Percentiles rank a stretch among this genome's conserved stretches.
Conservation (phyloP, 2,888 invertebrate genomes). For the Carpatolechia fugitivella region DNA sequence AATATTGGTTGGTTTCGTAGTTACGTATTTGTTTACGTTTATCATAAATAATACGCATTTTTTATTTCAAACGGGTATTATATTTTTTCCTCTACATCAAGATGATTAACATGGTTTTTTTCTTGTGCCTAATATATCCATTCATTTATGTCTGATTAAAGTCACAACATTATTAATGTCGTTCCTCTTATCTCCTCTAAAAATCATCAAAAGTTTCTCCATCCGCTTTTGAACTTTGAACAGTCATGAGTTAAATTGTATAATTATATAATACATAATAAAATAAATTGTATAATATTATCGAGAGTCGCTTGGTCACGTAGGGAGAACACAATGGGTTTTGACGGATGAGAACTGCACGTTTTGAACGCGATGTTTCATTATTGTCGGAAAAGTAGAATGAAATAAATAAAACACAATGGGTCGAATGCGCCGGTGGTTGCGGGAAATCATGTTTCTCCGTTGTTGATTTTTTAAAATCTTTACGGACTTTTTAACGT, state of each 20-base stretch:
- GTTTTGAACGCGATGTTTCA: neutral
- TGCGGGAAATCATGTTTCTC: slow-evolving; percentile 1
- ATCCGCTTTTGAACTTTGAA: slow-evolving; percentile 2
- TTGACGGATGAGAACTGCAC: neutral
- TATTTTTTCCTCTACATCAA: too few species aligned
- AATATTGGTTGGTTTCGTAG: too few species aligned
- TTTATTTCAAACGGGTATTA: too few species aligned
- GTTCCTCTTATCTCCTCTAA: neutral
- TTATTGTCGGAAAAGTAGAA: neutral
- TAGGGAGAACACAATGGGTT: neutral
- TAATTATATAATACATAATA: neutral
- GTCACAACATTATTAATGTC: neutral
- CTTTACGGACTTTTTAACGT: neutral
- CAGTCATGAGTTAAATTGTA: neutral
- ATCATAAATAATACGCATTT: too few species aligned
- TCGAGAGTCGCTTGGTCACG: neutral
- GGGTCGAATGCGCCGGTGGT: slow-evolving; percentile 5
- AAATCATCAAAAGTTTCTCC: slow-evolving; percentile 1
- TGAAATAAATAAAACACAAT: neutral
- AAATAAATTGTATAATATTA: slow-evolving; percentile 6
- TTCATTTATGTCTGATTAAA: neutral
- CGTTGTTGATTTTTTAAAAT: neutral
- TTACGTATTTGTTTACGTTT: too few species aligned
- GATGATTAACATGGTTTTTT: too few species aligned
- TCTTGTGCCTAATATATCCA: too few species aligned